A percentile compares a stretch with the other conserved stretches of the same genome.
phyloP scores from a whole-genome alignment of 2,113 vertebrate species.

The Condylura cristata region DNA sequence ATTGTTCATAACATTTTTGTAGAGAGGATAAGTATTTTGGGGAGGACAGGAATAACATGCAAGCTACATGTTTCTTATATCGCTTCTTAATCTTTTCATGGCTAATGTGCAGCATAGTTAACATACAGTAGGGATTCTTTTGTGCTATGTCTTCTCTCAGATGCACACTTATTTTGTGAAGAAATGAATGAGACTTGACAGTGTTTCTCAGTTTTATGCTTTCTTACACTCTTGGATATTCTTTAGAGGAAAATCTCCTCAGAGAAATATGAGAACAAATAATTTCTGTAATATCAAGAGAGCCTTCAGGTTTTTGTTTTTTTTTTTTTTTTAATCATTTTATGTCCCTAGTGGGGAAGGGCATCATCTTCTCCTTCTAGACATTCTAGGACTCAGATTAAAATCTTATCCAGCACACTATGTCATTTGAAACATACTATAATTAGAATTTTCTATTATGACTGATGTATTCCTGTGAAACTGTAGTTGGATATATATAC shows the following conservation, averaged over 20 bases:
- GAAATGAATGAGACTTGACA: neutral
- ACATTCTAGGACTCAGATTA: neutral
- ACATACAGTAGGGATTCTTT: neutral
- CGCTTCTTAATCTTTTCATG: neutral
- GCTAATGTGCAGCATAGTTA: neutral
- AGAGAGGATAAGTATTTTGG: neutral
- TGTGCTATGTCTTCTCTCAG: neutral
- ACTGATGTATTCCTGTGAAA: constrained; percentile 36
- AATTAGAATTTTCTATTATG: constrained; percentile 38
- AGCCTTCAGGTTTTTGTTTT: neutral
- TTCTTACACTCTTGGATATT: neutral
- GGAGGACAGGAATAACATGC: neutral
- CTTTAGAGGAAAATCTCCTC: neutral
- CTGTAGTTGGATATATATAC: constrained; percentile 34
- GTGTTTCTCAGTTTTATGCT: neutral
- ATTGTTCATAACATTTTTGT: neutral
- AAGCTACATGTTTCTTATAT: neutral
- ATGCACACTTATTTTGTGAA: neutral
- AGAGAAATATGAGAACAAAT: neutral
- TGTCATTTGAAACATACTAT: neutral
- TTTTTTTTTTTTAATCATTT: too few species aligned
- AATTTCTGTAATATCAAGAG: neutral
- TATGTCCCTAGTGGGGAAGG: neutral
- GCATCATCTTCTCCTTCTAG: neutral
- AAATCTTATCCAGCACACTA: neutral